Evolutionary conservation across 2,113 vertebrate species (phyloP), one percentile per base, ranked within the genome.

Genomic region (Grallaria varia): DNA sequence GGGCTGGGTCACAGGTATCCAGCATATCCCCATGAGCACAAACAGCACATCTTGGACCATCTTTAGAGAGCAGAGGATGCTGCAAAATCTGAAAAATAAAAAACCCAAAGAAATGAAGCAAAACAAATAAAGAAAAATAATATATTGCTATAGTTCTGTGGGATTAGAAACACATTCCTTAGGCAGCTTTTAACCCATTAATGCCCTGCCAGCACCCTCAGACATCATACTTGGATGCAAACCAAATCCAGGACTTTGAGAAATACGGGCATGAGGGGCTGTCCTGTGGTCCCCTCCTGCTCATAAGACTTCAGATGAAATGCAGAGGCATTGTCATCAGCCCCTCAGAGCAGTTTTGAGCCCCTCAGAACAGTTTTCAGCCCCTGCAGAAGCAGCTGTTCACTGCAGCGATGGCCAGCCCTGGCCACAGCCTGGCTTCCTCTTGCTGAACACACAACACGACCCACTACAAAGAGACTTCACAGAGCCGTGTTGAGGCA

Each of bases 221-320:
- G 62, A 63, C 12, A 23, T 64, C 4, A 7, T 33, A 55, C 3
- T n/a, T 44, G 17, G 23, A 47, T 9, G 12, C 4, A 5, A 85
- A 8, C 0, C 0, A 1, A 56, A 78, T 50, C 42, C 17, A 22
- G 37, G 30, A 31, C 50, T 71, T 73, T 40, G 60, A 74, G 69
- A 53, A 71, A 33, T 4, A 14, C 0, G 0, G 0, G 35, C 12
- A 14, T 1, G 3, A 25, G 20, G 30, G 22, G 24, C 2, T 88
- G 25, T 27, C 55, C 49, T 30, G 23, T 22, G 55, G 45, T 27
- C 50, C 45, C 24, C 25, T 60, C 56, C 55, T 21, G 10, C n/a
- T 39, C 5, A 4, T 6, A 19, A 47, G 22, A 16, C 75, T 40
- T 49, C 33, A 79, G 39, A 23, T 69, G 67, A 53, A 16, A 27